Evolutionary conservation across 2,113 vertebrate species (phyloP).

Genomic region (Suricata suricatta): DNA sequence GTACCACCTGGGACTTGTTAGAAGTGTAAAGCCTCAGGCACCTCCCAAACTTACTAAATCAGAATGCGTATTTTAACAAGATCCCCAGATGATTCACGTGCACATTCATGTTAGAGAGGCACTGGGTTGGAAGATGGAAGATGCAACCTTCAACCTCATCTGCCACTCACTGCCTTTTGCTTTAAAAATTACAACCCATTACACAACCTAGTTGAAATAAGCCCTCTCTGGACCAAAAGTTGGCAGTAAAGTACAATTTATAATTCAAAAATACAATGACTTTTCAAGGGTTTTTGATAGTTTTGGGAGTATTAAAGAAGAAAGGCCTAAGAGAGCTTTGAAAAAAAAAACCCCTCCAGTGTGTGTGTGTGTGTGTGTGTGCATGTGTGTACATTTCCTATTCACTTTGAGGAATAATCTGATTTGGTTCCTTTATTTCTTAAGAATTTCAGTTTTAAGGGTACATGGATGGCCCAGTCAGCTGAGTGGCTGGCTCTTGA

Average conservation of each 20-base stretch:
- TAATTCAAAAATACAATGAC: not conserved
- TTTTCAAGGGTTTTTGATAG: not conserved
- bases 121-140: not conserved
- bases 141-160: not conserved
- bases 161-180: not conserved
- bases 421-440: not conserved
- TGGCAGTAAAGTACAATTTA: not conserved
- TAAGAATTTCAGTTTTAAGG: not conserved
- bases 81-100: not conserved
- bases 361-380: not conserved
- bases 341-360: not conserved
- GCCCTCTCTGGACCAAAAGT: not conserved
- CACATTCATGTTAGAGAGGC: not conserved
- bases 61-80: not conserved
- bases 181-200: not conserved
- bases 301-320: not conserved
- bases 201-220: not conserved
- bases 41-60: not conserved
- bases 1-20: not conserved
- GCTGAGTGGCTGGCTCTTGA: too few species aligned
- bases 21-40: not conserved
- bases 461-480: too few species aligned
- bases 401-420: not conserved
- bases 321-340: not conserved
- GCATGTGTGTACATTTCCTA: too few species aligned